Evolutionary conservation across 2,797 vertebrate species (phyloP).

Genomic region (Falco concolor): DNA sequence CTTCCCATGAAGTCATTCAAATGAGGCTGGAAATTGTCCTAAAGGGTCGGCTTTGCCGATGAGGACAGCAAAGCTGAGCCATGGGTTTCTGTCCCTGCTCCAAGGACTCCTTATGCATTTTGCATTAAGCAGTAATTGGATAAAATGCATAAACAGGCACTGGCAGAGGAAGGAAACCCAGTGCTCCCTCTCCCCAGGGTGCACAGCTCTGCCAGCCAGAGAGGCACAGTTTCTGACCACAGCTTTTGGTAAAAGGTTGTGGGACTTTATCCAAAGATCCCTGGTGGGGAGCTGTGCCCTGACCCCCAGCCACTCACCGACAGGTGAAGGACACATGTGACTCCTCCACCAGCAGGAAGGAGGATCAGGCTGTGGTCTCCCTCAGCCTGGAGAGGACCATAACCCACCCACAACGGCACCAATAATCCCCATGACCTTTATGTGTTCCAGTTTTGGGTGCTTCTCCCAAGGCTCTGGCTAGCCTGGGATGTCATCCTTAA

Average conservation of each 20-base stretch:
- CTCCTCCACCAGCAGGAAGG: neutral
- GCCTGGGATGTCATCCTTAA: neutral
- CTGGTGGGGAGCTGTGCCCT: neutral
- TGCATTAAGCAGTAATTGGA: conserved; percentile 6
- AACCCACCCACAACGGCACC: neutral
- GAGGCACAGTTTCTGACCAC: fast-evolving
- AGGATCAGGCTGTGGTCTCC: fast-evolving
- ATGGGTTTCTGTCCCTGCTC: neutral
- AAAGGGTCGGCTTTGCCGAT: neutral
- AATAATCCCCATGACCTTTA: fast-evolving
- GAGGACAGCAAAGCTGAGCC: neutral
- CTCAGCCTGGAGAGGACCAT: neutral
- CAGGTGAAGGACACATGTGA: fast-evolving
- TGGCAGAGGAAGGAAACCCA: neutral
- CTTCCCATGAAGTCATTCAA: neutral
- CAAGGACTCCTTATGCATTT: conserved; percentile 28
- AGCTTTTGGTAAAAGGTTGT: neutral
- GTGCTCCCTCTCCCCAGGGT: neutral
- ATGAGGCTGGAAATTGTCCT: neutral
- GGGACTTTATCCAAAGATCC: neutral
- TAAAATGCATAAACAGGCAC: conserved; percentile 5
- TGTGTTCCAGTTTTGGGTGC: no score
- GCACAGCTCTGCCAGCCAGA: fast-evolving
- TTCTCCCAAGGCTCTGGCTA: neutral
- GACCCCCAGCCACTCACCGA: fast-evolving